These are phyloP conservation scores for Cistogaster globosa DNA, from an alignment of 2,888 invertebrate genomes.

Conservation along the genomic window DNA sequence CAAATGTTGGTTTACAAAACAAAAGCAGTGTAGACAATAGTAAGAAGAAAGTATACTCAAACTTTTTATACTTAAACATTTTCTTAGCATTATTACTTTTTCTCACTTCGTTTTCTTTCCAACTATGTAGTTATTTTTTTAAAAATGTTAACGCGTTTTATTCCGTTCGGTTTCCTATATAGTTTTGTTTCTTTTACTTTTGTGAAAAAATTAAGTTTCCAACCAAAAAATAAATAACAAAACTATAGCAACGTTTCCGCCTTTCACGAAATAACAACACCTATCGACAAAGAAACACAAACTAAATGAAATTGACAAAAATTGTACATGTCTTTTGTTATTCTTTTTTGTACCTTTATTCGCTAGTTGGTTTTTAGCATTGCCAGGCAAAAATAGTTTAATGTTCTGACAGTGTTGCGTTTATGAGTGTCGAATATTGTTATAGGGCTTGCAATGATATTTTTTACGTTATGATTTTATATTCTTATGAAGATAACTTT, in stretches of 20 bases:
- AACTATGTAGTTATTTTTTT: constrained; percentile 33
- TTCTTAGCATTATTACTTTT: not conserved
- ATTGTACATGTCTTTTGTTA: constrained; percentile 39
- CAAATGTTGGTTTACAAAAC: constrained; percentile 20
- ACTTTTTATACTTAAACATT: not conserved
- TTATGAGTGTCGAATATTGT: not conserved
- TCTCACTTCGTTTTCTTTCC: constrained; percentile 45
- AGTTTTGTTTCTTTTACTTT: constrained; percentile 52
- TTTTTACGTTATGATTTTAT: too few relatives aligned
- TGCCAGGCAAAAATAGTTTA: constrained; percentile 31
- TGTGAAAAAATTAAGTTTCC: constrained; percentile 61
- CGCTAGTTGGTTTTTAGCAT: constrained; percentile 25
- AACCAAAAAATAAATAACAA: constrained; percentile 65
- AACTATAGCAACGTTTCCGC: constrained; percentile 48
- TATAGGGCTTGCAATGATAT: too few relatives aligned
- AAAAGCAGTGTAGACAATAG: constrained; percentile 36
- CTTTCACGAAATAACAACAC: constrained; percentile 56
- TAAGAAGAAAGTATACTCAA: constrained; percentile 4
- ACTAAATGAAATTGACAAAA: constrained; percentile 62
- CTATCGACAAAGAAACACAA: constrained; percentile 65
- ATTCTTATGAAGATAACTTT: too few relatives aligned
- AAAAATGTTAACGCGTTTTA: constrained; percentile 38
- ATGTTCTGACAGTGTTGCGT: constrained; percentile 28
- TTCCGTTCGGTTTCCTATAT: constrained; percentile 41
- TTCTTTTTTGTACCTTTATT: constrained; percentile 18